Conservation (phyloP, 2,888 invertebrate species). For the Campopleginae sp. region DNA sequence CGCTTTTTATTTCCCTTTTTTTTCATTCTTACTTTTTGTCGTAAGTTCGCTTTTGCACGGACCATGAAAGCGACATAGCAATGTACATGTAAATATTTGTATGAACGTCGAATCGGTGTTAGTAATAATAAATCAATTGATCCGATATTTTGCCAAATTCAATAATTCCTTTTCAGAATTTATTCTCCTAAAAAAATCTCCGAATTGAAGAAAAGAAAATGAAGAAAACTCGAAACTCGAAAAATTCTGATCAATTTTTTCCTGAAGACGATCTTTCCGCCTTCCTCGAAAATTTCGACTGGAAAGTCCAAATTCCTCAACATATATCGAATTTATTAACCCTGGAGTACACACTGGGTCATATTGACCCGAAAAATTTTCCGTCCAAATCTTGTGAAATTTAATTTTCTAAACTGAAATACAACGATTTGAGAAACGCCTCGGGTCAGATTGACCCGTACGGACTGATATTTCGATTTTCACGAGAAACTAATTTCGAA, state of each 20-base stretch:
- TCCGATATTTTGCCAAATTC: slow-evolving; percentile 11
- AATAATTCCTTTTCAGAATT: background rate
- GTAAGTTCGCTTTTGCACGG: background rate
- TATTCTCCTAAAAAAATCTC: background rate
- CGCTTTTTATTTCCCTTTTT: slow-evolving; percentile 53
- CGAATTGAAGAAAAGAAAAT: no score
- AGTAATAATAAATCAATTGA: slow-evolving; percentile 70
- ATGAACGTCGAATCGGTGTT: slow-evolving; percentile 76
- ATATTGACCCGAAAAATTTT: no score
- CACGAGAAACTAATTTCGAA: background rate
- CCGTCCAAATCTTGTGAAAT: no score
- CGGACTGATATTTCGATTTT: background rate
- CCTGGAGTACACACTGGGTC: no score
- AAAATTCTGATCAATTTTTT: no score
- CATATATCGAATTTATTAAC: no score
- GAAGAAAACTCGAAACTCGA: background rate
- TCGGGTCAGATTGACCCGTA: no score
- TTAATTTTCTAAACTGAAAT: no score
- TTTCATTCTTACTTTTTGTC: background rate
- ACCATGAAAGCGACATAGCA: slow-evolving; percentile 61
- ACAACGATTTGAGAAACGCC: no score
- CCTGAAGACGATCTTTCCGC: no score
- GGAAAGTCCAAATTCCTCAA: no score
- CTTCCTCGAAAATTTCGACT: no score
- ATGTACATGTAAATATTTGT: slow-evolving; percentile 76